Base-by-base conservation (phyloP, 2,888 invertebrate genomes). In the Abscondita cerata region DNA sequence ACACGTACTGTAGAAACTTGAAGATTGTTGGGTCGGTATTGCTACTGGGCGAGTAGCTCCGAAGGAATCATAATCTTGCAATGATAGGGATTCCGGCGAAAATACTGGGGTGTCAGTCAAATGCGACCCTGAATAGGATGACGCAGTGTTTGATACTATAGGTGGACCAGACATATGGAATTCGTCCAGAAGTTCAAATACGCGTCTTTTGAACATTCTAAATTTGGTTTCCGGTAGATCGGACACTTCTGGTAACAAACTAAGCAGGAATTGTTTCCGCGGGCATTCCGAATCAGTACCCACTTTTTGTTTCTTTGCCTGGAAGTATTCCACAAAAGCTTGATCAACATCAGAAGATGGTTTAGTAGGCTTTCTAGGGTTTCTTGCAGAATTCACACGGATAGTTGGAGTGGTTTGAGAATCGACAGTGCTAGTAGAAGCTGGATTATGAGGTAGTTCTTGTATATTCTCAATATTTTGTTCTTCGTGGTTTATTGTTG, bases 181-280 rank as follows among this genome's bases (percentile, higher is more conserved):
- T 1, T 16, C 33, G 2, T 50, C 48, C 9, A 56, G 16, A 38
- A 56, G 25, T 18, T 11, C 40, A 9, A 56, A 11, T n/a, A 56
- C 56, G 9, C 19, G 25, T 12, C 48, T 56, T 20, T 56, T 56
- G 20, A 56, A 56, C 15, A 31, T n/a, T 31, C 20, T 56, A 16
- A 56, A 36, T 46, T 56, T 47, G 18, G 6, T 5, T 34, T 56
- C 56, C 11, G 47, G 16, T 15, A 56, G 18, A 15, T 15, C 48
- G 12, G 48, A 33, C 1, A 56, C 18, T 18, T 56, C 56, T 13
- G 47, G 56, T 34, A 36, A 38, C 34, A 56, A 48, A 36, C 56
- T 56, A n/a, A 56, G 13, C 11, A 56, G 20, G 40, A 48, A 56
- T 33, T 13, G n/a, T 18, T 36, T 50, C 20, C 48, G 18, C 4